Conservation (phyloP, 2,113 vertebrate species). For the Reinhardtius hippoglossoides region DNA sequence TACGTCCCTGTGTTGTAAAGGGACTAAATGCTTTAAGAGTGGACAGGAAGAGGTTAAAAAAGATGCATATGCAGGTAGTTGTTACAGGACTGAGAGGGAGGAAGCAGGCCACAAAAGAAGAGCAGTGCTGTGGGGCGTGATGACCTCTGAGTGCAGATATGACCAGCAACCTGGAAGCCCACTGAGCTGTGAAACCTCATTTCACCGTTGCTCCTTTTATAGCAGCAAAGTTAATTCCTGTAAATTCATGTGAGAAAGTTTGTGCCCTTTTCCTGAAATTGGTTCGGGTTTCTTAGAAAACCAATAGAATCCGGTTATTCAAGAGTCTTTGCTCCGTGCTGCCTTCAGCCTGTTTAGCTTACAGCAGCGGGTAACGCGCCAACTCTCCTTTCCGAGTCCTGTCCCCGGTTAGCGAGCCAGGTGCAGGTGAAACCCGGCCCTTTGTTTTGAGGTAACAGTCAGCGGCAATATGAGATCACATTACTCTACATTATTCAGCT, state of each 20-base stretch:
- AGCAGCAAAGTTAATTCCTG: neutral
- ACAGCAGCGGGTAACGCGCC: neutral
- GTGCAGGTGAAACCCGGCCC: constrained; percentile 72
- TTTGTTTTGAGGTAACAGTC: constrained; percentile 75
- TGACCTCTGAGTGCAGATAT: neutral
- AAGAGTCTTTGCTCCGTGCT: neutral
- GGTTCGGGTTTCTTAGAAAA: no score
- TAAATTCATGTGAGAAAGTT: neutral
- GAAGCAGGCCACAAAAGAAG: neutral
- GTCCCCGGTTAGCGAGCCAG: constrained; percentile 59
- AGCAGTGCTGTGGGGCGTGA: neutral
- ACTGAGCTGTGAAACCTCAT: constrained; percentile 1
- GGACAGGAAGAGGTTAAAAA: constrained; percentile 32
- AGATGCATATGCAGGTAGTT: neutral
- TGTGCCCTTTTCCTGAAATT: neutral
- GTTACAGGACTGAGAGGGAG: neutral
- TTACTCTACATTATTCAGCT: constrained; percentile 85
- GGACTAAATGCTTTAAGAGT: neutral
- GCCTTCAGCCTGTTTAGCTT: neutral
- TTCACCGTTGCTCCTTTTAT: neutral
- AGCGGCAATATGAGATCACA: constrained; percentile 75
- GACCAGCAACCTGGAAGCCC: neutral
- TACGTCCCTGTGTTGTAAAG: constrained; percentile 32
- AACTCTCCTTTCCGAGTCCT: constrained; percentile 4
- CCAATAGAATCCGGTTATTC: neutral